Conservation (phyloP, 2,888 invertebrate species). For the Homarus gammarus region DNA sequence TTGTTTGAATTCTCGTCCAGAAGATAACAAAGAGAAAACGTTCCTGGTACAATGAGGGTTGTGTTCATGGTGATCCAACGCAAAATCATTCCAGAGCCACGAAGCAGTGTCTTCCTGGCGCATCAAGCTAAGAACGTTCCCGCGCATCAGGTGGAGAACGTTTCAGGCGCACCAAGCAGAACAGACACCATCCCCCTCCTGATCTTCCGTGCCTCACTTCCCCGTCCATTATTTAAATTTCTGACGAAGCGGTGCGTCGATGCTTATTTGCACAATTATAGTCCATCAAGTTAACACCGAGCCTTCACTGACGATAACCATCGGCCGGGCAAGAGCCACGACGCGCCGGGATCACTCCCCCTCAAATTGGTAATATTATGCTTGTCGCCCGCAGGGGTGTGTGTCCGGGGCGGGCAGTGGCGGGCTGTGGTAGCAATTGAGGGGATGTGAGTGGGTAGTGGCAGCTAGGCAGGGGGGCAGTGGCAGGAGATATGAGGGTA, state of each 20-base stretch:
- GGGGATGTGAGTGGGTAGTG: background rate
- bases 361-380: constrained; percentile 26
- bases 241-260: background rate
- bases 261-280: constrained; percentile 26
- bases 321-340: background rate
- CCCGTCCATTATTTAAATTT: constrained; percentile 17
- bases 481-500: background rate
- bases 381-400: constrained; percentile 12
- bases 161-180: too few species aligned
- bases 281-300: constrained; percentile 25
- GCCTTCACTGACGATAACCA: constrained; percentile 20
- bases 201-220: background rate
- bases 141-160: too few species aligned
- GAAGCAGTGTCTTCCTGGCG: too few species aligned
- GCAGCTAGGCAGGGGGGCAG: background rate
- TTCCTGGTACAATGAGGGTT: too few species aligned
- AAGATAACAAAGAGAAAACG: too few species aligned
- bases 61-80: too few species aligned
- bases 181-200: background rate
- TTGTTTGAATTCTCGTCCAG: too few species aligned
- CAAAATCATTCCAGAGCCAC: too few species aligned
- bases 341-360: background rate
- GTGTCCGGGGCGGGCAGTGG: background rate
- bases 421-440: background rate
- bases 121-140: too few species aligned